Conservation (phyloP, 1,140 invertebrate genomes). For the Oryctes rhinoceros region DNA sequence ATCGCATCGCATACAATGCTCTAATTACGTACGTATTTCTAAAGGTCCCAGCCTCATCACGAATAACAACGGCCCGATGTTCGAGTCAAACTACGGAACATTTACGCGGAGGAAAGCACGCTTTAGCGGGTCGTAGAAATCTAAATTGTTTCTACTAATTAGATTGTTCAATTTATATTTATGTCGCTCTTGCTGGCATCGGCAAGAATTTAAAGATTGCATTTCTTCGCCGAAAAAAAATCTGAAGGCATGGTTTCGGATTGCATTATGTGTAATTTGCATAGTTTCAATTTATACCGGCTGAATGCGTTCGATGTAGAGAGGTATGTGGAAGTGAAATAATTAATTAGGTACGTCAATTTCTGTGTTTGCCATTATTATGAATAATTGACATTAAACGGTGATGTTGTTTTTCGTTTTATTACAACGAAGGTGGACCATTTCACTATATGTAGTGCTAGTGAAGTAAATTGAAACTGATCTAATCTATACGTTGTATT, state of each 20-base stretch:
- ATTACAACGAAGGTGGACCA: no score
- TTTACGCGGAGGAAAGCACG: background rate
- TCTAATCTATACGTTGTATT: no score
- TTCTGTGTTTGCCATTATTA: slow-evolving; percentile 24
- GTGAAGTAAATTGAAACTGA: no score
- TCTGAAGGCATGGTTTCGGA: slow-evolving; percentile 8
- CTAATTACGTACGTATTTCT: no score
- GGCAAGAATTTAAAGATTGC: no score
- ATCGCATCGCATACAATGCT: background rate
- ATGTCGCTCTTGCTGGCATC: no score
- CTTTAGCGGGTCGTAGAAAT: background rate
- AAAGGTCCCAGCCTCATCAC: background rate
- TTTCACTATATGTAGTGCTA: no score
- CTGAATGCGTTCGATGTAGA: background rate
- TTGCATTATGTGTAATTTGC: background rate
- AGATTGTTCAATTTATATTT: background rate
- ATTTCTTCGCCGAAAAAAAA: background rate
- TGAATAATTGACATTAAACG: background rate
- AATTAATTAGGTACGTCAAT: slow-evolving; percentile 23
- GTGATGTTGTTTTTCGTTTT: background rate
- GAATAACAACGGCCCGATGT: background rate
- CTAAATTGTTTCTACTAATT: background rate
- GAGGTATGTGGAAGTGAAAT: background rate
- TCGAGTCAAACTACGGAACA: background rate
- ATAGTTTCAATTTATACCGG: background rate